These are phyloP conservation scores for Chrysolina oricalcia DNA, from an alignment of 2,888 invertebrate genomes.

Conservation along the genomic window DNA sequence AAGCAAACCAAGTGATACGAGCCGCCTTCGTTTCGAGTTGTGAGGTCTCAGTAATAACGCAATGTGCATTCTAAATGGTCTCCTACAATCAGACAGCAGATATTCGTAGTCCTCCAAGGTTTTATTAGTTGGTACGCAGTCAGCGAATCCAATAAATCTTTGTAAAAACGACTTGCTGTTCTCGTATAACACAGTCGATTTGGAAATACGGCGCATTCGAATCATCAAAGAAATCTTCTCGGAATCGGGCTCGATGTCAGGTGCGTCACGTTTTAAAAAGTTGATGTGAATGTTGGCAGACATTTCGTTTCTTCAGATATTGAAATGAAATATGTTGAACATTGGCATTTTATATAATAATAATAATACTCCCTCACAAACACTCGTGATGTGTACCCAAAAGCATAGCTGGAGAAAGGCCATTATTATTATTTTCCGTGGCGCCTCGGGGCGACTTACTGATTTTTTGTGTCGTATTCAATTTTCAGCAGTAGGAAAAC, in stretches of 20 bases:
- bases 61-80: conserved; percentile 62
- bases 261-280: conserved; percentile 4
- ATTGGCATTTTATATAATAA: too few relatives aligned
- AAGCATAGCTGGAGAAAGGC: too few relatives aligned
- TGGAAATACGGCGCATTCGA: conserved; percentile 50
- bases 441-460: too few relatives aligned
- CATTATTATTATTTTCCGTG: too few relatives aligned
- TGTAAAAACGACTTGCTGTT: conserved; percentile 57
- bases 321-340: background rate
- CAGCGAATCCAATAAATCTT: conserved; percentile 63
- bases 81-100: conserved; percentile 54
- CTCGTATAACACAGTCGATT: conserved; percentile 42
- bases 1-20: conserved; percentile 49
- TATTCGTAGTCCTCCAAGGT: conserved; percentile 52
- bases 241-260: conserved; percentile 22
- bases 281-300: background rate
- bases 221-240: conserved; percentile 52
- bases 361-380: too few relatives aligned
- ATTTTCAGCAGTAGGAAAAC: too few relatives aligned
- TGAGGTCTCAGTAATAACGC: conserved; percentile 61
- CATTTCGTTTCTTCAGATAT: background rate
- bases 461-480: too few relatives aligned
- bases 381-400: too few relatives aligned
- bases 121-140: conserved; percentile 61
- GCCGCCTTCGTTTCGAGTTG: conserved; percentile 58